Conservation (phyloP, 2,113 vertebrate genomes). For the Ancistrus triradiatus region DNA sequence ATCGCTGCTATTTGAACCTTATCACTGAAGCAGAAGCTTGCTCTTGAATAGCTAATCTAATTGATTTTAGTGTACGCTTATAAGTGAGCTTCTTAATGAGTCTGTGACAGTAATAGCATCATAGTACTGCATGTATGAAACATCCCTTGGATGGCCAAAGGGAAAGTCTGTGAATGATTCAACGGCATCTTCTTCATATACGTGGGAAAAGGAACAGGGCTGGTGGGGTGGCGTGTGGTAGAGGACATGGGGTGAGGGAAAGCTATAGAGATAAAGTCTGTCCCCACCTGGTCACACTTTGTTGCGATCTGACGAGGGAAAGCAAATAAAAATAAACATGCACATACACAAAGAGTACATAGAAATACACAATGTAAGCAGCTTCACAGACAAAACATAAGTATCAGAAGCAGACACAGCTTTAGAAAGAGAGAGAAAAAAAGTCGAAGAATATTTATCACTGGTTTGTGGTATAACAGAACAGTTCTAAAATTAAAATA, state of each 20-base stretch:
- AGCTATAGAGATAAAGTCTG: conserved; percentile 54
- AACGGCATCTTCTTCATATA: conserved; percentile 1
- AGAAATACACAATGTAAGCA: conserved; percentile 46
- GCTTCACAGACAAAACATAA: conserved; percentile 26
- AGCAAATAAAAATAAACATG: conserved; percentile 54
- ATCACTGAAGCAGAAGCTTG: too few relatives aligned
- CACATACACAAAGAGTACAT: conserved; percentile 43
- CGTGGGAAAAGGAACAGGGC: conserved; percentile 22
- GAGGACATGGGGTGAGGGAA: conserved; percentile 17
- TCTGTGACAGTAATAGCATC: conserved; percentile 36
- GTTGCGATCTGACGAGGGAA: conserved; percentile 71
- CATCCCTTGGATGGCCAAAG: conserved; percentile 39
- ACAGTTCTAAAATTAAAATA: too few relatives aligned
- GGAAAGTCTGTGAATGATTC: conserved; percentile 16
- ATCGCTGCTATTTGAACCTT: too few relatives aligned
- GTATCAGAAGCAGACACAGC: conserved; percentile 34
- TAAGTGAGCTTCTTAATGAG: conserved; percentile 36
- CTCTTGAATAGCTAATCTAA: too few relatives aligned
- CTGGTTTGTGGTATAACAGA: too few relatives aligned
- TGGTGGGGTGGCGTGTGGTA: conserved; percentile 26
- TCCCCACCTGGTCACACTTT: conserved; percentile 75
- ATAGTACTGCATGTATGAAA: conserved; percentile 32
- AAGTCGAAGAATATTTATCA: too few relatives aligned
- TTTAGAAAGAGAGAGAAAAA: conserved; percentile 21
- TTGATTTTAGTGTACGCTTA: too few relatives aligned